Evolutionary conservation across 2,888 invertebrate species (phyloP), one percentile per base, ranked within the genome.

Genomic region (Aleiodes alternator): DNA sequence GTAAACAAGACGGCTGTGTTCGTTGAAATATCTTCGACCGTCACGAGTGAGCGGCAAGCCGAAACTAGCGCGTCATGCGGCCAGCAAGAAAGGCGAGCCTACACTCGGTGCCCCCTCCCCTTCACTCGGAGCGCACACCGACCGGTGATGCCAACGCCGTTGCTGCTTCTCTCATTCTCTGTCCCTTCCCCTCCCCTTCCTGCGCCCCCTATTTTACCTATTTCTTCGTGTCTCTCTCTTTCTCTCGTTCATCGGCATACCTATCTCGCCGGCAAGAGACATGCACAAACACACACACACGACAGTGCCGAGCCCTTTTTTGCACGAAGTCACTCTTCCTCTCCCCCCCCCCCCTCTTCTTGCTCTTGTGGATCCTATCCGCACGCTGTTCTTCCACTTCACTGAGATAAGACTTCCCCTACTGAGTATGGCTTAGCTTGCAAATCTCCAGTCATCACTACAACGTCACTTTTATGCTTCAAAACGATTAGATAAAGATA

Each of bases 31-130:
- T 23, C 74, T 76, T 77, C 80, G 82, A 79, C 84, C 86, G 82
- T 80, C 83, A 79, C 83, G 82, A 80, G 79, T 80, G 83, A 87
- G 82, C 87, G 87, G 84, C 85, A 85, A 84, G 82, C 85, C 87
- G 86, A 85, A 82, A 88, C 88, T 87, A 81, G 83, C 83, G 86
- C 84, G 85, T 61, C 82, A 83, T 80, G 83, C 86, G 80, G 82
- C 81, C 73, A 79, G 69, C 78, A 79, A 79, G 80, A 78, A 76
- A 82, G 82, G 76, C 82, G 82, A 86, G 84, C 84, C 86, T 84
- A 84, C 79, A 78, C 78, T 78, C 79, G 78, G 79, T 34, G 80
- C 72, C 51, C 56, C 51, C 77, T 16, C 51, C 34, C 7, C 43
- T 7, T 4, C 12, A 4, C 51, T 9, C 55, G 7, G 48, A 12